Evolutionary conservation across 2,113 vertebrate genomes (phyloP).

Genomic region (Nothocercus julius): DNA sequence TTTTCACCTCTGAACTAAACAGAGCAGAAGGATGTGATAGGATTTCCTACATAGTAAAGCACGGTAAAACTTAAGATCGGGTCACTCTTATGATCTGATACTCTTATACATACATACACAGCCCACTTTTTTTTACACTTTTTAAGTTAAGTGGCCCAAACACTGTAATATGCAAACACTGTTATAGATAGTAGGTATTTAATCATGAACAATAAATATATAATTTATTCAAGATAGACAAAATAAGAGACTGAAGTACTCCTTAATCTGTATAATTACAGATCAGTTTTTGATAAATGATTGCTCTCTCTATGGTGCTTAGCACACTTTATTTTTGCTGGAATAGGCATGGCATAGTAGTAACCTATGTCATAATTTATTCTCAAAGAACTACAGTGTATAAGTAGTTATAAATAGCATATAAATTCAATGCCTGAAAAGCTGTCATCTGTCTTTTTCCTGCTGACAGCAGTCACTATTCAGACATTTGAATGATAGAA

Average conservation of each 20-base stretch:
- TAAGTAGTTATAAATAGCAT: background rate
- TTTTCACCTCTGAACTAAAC: conserved; percentile 3
- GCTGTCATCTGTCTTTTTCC: background rate
- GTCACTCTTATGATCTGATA: background rate
- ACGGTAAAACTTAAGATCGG: background rate
- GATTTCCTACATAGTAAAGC: background rate
- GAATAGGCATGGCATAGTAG: background rate
- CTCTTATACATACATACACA: background rate
- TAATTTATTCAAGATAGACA: background rate
- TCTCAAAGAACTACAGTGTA: background rate
- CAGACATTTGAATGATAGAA: conserved; percentile 5
- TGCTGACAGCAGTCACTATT: background rate
- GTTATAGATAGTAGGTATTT: background rate
- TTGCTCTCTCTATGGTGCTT: background rate
- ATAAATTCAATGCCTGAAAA: background rate
- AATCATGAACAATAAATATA: background rate
- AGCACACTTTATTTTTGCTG: background rate
- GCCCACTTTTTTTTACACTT: background rate
- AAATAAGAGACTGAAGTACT: background rate
- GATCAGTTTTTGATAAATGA: background rate
- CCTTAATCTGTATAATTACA: background rate
- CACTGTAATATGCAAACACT: background rate
- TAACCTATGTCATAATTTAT: background rate
- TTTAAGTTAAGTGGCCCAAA: background rate
- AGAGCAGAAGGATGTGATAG: background rate